Percentiles rank a stretch among this genome's conserved stretches.
These are phyloP conservation scores for Theretra japonica DNA, from an alignment of 2,888 invertebrate species.

Conservation along the genomic window DNA sequence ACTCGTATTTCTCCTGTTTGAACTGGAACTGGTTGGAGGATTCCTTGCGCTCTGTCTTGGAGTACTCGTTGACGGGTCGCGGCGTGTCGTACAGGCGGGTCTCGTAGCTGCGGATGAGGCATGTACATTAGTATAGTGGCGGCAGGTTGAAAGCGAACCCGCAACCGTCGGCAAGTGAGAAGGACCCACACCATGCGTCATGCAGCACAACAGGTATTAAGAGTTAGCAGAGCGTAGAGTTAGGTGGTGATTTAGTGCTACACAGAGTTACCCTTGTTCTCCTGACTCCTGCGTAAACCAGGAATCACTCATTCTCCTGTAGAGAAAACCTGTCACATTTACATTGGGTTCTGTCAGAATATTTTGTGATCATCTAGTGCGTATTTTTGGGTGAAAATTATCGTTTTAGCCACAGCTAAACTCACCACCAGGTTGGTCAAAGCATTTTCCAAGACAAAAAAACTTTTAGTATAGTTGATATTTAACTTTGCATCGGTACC, in stretches of 20 bases:
- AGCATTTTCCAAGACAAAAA: too few species aligned
- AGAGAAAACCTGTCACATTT: too few species aligned
- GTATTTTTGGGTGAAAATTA: too few species aligned
- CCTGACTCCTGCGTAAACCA: too few species aligned
- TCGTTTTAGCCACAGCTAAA: too few species aligned
- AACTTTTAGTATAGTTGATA: too few species aligned
- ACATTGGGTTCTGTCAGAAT: too few species aligned
- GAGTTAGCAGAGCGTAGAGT: conserved; percentile 20
- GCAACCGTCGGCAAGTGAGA: conserved; percentile 2
- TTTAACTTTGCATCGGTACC: too few species aligned
- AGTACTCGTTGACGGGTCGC: conserved; percentile 68
- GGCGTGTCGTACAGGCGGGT: conserved; percentile 83
- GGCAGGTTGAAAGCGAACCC: neutral
- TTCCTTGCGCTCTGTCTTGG: conserved; percentile 68
- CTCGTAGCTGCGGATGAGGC: conserved; percentile 78
- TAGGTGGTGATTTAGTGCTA: conserved; percentile 22
- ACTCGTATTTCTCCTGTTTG: conserved; percentile 67
- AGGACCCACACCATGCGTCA: conserved; percentile 24
- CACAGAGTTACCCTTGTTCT: conserved; percentile 12
- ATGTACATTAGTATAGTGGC: neutral
- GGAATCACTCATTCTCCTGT: too few species aligned
- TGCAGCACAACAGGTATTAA: conserved; percentile 21
- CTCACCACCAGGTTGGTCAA: too few species aligned
- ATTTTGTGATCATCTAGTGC: too few species aligned
- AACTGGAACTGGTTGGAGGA: conserved; percentile 59